Evolutionary conservation across 2,113 vertebrate species (phyloP), one percentile per base, ranked within the genome.

Genomic region (Pseudopodoces humilis): DNA sequence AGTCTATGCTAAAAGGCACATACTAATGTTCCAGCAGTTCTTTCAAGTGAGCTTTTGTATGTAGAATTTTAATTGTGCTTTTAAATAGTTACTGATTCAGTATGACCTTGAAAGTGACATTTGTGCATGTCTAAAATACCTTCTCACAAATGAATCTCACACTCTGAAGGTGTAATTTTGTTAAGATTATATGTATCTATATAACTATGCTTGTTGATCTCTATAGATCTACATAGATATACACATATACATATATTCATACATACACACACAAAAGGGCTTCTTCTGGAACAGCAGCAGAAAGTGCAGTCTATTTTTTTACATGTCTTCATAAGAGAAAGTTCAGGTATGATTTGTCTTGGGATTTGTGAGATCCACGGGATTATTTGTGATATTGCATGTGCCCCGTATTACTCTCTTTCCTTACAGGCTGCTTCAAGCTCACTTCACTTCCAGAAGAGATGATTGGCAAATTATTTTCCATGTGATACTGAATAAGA

Each of bases 401-500:
- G 86, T 97, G 95, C 94, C 95, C 96, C 58, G 59, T 49, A 33
- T 89, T 96, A 89, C 35, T 88, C 35, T 98, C 98, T 95, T 97
- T 98, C 62, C 63, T 98, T 63, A 99, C 98, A 62, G 99, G 98
- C 94, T 98, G 98, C 83, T 98, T 98, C 97, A 99, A 98, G 90
- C 97, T 98, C 88, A 99, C 98, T 98, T 99, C 98, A 20, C 98
- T 99, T 98, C 98, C 98, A 94, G 98, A 99, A 90, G 98, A 99
- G 86, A 99, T 92, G 81, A 99, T 99, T 76, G 99, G 99, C 95
- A 98, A 97, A 95, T 98, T 98, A 81, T 98, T 99, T 97, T 99
- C 98, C 99, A 99, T 98, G 91, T 99, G 99, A 91, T 99, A 99
- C 50, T 98, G 98, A 97, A 99, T 99, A 94, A 99, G 98, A 95